phyloP scores from a whole-genome alignment of 92 coral and sea anemone genomes.

The Muricea muricata region DNA sequence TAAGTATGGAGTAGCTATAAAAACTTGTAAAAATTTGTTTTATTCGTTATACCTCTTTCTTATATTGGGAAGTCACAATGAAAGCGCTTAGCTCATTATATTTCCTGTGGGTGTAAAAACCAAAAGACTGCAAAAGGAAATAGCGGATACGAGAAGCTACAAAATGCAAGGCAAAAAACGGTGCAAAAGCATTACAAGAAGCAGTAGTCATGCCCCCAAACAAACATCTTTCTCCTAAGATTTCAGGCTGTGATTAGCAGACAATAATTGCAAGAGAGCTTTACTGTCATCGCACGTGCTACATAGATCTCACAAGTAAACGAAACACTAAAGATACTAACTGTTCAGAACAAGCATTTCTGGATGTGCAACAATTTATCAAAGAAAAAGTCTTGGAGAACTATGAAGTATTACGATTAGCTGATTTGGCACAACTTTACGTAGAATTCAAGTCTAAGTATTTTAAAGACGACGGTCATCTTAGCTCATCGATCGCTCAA shows the following conservation, averaged over 20 bases:
- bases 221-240: background rate
- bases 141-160: slow-evolving; percentile 30
- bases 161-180: slow-evolving; percentile 35
- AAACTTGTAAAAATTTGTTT: background rate
- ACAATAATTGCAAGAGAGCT: slow-evolving; percentile 20
- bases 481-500: background rate
- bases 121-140: slow-evolving; percentile 25
- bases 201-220: background rate
- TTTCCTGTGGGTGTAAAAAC: background rate
- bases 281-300: slow-evolving; percentile 11
- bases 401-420: background rate
- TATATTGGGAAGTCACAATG: no score
- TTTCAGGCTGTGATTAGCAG: slow-evolving; percentile 19
- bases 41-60: background rate
- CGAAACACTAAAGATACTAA: background rate
- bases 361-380: background rate
- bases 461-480: background rate
- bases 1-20: no score
- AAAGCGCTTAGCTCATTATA: slow-evolving; percentile 15
- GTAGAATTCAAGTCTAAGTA: background rate
- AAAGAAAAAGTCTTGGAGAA: background rate
- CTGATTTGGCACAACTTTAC: background rate
- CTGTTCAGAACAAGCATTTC: background rate
- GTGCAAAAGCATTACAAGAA: slow-evolving; percentile 10
- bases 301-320: slow-evolving; percentile 6